Conservation (phyloP, 2,797 vertebrate genomes). For the Forpus xanthops region DNA sequence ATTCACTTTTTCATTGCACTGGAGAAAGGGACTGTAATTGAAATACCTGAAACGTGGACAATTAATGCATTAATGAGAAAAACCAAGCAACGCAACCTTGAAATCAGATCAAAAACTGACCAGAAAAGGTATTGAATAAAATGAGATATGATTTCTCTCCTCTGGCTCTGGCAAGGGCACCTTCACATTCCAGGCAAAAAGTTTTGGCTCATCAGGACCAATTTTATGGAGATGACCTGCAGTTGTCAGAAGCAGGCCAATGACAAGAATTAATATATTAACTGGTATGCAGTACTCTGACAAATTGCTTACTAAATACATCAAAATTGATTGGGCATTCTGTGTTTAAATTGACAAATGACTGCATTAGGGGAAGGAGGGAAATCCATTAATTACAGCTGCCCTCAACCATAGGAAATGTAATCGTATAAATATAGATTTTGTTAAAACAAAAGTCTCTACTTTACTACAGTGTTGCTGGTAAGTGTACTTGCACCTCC, state of each 20-base stretch:
- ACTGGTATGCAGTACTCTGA: slow-evolving; percentile 78
- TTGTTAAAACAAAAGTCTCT: slow-evolving; percentile 77
- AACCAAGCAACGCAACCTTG: neutral
- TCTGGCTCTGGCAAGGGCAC: neutral
- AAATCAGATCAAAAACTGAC: neutral
- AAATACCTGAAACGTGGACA: accelerated
- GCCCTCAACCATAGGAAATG: slow-evolving; percentile 79
- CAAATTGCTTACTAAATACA: slow-evolving; percentile 85
- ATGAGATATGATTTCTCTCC: neutral
- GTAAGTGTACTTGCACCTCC: slow-evolving; percentile 67
- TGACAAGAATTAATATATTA: slow-evolving; percentile 83
- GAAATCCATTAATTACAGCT: slow-evolving; percentile 84
- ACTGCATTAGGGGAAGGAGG: slow-evolving; percentile 81
- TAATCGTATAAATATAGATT: slow-evolving; percentile 85
- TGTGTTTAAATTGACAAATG: slow-evolving; percentile 84
- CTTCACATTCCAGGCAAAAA: neutral
- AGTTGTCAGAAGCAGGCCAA: slow-evolving; percentile 67
- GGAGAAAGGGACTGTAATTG: neutral
- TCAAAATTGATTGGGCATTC: slow-evolving; percentile 82
- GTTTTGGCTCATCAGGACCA: slow-evolving; percentile 50
- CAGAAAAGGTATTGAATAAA: neutral
- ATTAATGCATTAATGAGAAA: neutral
- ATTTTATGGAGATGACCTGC: slow-evolving; percentile 39
- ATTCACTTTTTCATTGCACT: neutral
- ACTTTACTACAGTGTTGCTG: slow-evolving; percentile 68